A percentile compares a stretch with the other conserved stretches of the same genome.
Evolutionary conservation across 1,140 invertebrate genomes (phyloP).

Genomic region (Bactericera cockerelli): DNA sequence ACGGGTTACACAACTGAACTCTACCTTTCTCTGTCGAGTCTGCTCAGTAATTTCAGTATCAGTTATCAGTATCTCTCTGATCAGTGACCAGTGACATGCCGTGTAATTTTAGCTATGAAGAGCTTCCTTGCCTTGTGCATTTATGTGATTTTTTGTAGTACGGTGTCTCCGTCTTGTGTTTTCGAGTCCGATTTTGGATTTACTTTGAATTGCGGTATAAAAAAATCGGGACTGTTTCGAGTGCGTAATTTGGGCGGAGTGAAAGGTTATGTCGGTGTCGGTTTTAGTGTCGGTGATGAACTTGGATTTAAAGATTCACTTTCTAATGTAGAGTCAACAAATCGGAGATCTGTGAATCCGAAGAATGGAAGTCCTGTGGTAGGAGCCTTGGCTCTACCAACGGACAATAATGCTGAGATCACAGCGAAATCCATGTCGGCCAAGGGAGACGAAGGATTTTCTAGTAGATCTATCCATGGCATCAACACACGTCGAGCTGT

Average conservation of each 20-base stretch:
- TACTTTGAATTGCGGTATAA: slow-evolving; percentile 75
- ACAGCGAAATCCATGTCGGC: neutral
- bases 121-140: slow-evolving; percentile 5
- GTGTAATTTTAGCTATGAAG: slow-evolving; percentile 1
- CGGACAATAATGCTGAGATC: neutral
- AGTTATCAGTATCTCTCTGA: slow-evolving; percentile 5
- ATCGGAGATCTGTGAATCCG: slow-evolving; percentile 40
- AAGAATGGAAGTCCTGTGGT: slow-evolving; percentile 3
- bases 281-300: slow-evolving; percentile 68
- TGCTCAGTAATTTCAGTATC: too few species aligned
- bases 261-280: slow-evolving; percentile 70
- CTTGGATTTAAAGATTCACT: slow-evolving; percentile 61
- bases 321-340: slow-evolving; percentile 49
- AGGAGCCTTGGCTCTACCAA: neutral
- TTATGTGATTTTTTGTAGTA: slow-evolving; percentile 25
- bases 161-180: slow-evolving; percentile 52
- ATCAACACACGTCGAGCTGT: neutral
- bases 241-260: slow-evolving; percentile 74
- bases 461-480: slow-evolving; percentile 1
- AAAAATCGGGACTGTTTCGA: slow-evolving; percentile 74
- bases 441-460: neutral
- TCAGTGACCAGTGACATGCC: slow-evolving; percentile 2
- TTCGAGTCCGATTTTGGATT: slow-evolving; percentile 75
- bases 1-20: neutral
- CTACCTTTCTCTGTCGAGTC: too few species aligned